Evolutionary conservation across 1,140 invertebrate genomes (phyloP).

Genomic region (Streblospio benedicti): DNA sequence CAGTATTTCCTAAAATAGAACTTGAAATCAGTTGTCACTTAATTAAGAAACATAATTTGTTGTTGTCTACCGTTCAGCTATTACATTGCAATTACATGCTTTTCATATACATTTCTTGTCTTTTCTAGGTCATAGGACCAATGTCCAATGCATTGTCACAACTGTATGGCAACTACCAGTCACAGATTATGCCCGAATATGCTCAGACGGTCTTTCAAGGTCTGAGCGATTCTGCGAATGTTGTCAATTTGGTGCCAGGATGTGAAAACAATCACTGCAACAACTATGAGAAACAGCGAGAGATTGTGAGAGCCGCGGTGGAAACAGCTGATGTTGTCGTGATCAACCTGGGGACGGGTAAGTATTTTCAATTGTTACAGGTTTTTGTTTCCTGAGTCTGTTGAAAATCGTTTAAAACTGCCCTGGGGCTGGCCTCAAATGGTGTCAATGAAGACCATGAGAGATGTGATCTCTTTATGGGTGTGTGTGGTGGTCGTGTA

Average conservation of each 20-base stretch:
- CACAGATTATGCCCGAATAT: constrained; percentile 24
- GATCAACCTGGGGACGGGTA: constrained; percentile 41
- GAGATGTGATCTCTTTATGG: constrained; percentile 9
- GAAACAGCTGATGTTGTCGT: constrained; percentile 29
- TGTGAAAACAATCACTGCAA: constrained; percentile 28
- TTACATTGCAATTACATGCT: not conserved
- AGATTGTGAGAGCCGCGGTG: constrained; percentile 26
- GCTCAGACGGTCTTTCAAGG: constrained; percentile 32
- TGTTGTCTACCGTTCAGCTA: not conserved
- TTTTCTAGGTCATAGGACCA: constrained; percentile 32
- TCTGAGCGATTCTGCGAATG: constrained; percentile 21
- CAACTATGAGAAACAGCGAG: constrained; percentile 25
- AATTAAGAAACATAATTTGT: not conserved
- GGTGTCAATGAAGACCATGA: no score
- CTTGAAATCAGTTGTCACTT: not conserved
- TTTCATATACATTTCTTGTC: not conserved
- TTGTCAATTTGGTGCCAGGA: constrained; percentile 25
- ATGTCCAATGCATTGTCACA: constrained; percentile 39
- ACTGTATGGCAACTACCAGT: constrained; percentile 35
- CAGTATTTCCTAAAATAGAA: not conserved
- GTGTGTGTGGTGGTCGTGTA: not conserved
- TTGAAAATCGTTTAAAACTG: no score
- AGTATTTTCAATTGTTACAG: constrained; percentile 9
- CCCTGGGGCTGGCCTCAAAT: no score
- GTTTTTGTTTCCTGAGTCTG: no score